Base-by-base conservation (phyloP, 1,140 invertebrate species). In the Delia radicum region DNA sequence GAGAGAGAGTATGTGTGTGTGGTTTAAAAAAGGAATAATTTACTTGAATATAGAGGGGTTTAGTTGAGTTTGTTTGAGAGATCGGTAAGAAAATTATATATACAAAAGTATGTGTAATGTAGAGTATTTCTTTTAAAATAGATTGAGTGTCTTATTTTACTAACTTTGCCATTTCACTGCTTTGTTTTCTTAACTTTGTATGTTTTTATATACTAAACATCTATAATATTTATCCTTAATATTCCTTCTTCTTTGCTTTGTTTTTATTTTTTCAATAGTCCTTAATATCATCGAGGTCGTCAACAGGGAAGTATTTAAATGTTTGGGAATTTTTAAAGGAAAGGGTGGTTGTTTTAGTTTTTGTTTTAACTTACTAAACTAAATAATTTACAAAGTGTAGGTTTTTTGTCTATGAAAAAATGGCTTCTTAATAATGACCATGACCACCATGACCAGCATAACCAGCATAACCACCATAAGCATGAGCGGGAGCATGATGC, bases 401-500 rank as follows among this genome's bases (percentile, higher is more conserved):
- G 27, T 33, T 28, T 46, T 72, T 76, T 72, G 48, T 76, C 48
- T 55, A 76, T 27, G 71, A 69, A 24, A 69, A 37, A 37, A 69
- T 69, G 65, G 65, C 65, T 69, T 21, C 18, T 69, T 69, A 69
- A 37, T 69, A 69, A 76, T 76, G 75, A 42, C 61, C 75, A 33
- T 76, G 75, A 29, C 33, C 75, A 46, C 62, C 75, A 29, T 76
- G 73, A 18, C 71, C 63, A 21, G 75, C 75, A 62, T 76, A 76
- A 55, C 75, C 75, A 46, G 18, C 46, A 31, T 55, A 48, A 61
- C 42, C 37, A 48, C 80, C 82, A 28, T 62, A 48, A 55, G 67
- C 75, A 33, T 61, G 78, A 65, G 82, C 82, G 26, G 78, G 69
- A 62, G 80, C 81, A 37, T 83, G 81, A 79, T 85, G 83, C 81